Percentiles rank a stretch among this genome's conserved stretches.
These are phyloP conservation scores for Geothlypis trichas DNA, from an alignment of 2,113 vertebrate genomes.

Conservation along the genomic window DNA sequence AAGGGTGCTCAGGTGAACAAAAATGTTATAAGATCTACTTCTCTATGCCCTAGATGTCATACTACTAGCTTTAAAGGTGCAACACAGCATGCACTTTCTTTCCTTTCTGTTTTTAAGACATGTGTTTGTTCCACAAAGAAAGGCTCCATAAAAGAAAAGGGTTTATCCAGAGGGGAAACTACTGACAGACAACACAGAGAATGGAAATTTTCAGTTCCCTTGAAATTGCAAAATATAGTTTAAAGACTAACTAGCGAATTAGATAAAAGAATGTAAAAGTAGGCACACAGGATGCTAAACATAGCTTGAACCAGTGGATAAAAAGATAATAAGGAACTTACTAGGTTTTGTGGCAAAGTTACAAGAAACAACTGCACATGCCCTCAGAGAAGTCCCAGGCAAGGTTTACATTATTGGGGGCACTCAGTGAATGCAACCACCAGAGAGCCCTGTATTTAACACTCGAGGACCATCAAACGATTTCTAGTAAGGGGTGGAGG, in stretches of 20 bases:
- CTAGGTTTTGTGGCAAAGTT: not conserved
- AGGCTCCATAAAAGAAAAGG: not conserved
- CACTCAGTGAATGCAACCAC: not conserved
- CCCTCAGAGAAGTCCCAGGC: not conserved
- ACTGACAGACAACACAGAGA: not conserved
- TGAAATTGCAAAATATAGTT: not conserved
- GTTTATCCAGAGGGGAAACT: not conserved
- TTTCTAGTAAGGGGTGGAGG: not conserved
- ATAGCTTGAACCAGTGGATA: not conserved
- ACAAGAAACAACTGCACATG: not conserved
- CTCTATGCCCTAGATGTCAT: not conserved
- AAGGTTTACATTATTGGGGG: not conserved
- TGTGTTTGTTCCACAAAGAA: not conserved
- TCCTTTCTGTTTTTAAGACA: not conserved
- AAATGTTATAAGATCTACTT: not conserved
- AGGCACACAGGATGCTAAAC: not conserved
- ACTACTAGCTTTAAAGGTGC: not conserved
- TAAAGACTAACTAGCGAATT: not conserved
- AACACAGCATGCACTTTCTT: not conserved
- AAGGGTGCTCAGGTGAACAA: not conserved
- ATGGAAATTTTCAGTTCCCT: not conserved
- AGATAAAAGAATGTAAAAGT: not conserved
- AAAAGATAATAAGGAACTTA: not conserved
- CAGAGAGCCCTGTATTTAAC: not conserved
- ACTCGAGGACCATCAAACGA: not conserved